These are phyloP conservation scores for Micropterix aruncella DNA, from an alignment of 2,888 invertebrate species.

Conservation along the genomic window DNA sequence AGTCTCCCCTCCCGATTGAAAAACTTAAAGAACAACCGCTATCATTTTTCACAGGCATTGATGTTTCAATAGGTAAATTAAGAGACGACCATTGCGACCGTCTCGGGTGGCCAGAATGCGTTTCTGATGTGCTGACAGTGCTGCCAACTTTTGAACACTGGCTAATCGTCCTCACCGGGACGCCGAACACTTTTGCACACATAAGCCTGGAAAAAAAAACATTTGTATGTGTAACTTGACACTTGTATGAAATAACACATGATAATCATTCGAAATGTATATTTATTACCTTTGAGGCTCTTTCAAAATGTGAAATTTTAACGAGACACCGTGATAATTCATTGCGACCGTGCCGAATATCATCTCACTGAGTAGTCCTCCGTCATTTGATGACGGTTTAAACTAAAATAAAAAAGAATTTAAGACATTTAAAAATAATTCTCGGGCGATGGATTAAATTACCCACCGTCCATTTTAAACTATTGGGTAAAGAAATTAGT, in stretches of 20 bases:
- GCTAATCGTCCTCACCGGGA: conserved; percentile 25
- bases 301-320: conserved; percentile 64
- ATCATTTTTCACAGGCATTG: conserved; percentile 19
- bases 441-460: too few species aligned
- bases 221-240: conserved; percentile 23
- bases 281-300: conserved; percentile 29
- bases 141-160: conserved; percentile 14
- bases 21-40: conserved; percentile 30
- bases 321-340: conserved; percentile 74
- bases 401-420: conserved; percentile 33
- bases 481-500: too few species aligned
- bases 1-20: conserved; percentile 31
- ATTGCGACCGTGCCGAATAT: conserved; percentile 84
- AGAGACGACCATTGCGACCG: conserved; percentile 1
- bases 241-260: conserved; percentile 27
- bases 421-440: too few species aligned
- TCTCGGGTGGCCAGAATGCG: conserved; percentile 14
- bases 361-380: conserved; percentile 74
- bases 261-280: conserved; percentile 6
- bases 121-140: conserved; percentile 12
- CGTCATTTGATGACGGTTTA: conserved; percentile 51
- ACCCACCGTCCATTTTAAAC: too few species aligned
- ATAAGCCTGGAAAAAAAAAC: conserved; percentile 23
- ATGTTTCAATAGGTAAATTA: conserved; percentile 22
- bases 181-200: conserved; percentile 48